Percentiles rank a stretch among this genome's conserved stretches.
phyloP scores from a whole-genome alignment of 2,113 vertebrate genomes.

The Ancistrus triradiatus region DNA sequence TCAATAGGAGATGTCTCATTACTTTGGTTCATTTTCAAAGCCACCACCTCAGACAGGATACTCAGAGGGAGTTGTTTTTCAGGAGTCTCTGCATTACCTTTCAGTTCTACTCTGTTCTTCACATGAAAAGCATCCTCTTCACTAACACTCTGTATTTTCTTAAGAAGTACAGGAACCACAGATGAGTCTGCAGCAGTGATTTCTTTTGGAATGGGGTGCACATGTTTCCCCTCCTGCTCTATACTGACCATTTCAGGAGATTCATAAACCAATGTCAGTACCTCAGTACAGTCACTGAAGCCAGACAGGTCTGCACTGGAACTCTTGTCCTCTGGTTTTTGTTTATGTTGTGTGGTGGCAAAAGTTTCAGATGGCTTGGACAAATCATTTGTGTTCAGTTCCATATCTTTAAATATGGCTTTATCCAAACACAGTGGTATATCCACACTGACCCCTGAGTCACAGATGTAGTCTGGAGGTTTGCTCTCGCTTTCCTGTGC shows the following conservation, averaged over 20 bases:
- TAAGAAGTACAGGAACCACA: not conserved
- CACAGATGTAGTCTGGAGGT: too few species aligned
- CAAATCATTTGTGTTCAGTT: not conserved
- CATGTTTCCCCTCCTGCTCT: too few species aligned
- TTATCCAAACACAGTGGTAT: too few species aligned
- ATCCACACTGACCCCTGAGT: too few species aligned
- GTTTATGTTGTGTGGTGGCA: not conserved
- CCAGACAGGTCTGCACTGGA: not conserved
- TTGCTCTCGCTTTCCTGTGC: too few species aligned
- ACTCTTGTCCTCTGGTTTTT: not conserved
- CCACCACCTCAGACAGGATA: not conserved
- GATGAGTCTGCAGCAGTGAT: not conserved
- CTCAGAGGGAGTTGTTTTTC: not conserved
- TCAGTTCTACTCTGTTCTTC: not conserved
- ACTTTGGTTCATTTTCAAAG: not conserved
- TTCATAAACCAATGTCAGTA: constrained; percentile 1
- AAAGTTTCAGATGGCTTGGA: constrained; percentile 12
- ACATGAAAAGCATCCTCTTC: not conserved
- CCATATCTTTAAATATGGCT: not conserved
- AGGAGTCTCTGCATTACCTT: not conserved
- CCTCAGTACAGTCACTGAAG: constrained; percentile 41
- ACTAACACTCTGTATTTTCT: constrained; percentile 10
- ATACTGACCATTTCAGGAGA: not conserved
- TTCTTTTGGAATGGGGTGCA: too few species aligned
- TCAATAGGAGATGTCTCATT: constrained; percentile 19